Evolutionary conservation across 2,113 vertebrate genomes (phyloP).

Genomic region (Colaptes auratus): DNA sequence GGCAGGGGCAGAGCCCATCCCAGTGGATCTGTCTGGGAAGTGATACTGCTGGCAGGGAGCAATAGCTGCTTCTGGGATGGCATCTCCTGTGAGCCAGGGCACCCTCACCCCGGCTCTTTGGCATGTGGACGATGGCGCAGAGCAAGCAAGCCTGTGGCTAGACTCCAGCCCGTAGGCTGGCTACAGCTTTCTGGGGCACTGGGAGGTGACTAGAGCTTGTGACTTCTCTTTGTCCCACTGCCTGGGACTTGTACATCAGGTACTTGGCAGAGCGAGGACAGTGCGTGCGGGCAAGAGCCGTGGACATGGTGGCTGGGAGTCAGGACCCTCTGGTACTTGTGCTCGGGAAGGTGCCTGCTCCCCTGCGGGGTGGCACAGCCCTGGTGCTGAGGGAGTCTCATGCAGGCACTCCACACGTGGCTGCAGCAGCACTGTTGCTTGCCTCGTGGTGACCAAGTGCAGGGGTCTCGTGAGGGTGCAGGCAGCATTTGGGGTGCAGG

Average conservation of each 20-base stretch:
- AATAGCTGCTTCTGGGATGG: background rate
- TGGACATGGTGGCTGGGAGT: background rate
- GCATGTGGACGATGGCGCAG: background rate
- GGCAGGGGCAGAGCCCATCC: background rate
- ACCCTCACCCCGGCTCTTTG: background rate
- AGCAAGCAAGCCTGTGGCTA: background rate
- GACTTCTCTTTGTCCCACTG: constrained; percentile 38
- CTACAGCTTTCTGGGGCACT: constrained; percentile 22
- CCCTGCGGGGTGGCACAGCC: background rate
- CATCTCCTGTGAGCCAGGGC: background rate
- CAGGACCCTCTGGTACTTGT: background rate
- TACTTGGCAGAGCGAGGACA: constrained; percentile 34
- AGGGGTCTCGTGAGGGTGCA: background rate
- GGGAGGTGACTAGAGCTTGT: constrained; percentile 39
- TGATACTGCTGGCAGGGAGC: background rate
- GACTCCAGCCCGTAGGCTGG: background rate
- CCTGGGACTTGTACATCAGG: constrained; percentile 43
- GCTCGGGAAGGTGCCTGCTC: background rate
- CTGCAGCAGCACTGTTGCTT: background rate
- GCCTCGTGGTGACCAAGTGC: rapidly evolving
- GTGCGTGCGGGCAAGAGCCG: constrained; percentile 23
- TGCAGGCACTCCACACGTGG: rapidly evolving
- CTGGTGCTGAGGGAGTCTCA: background rate
- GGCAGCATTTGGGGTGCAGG: background rate
- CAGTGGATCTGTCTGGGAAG: background rate